A percentile compares a stretch with the other conserved stretches of the same genome.
Conservation (phyloP, 2,888 invertebrate species). For the Heliconius ismenius region DNA sequence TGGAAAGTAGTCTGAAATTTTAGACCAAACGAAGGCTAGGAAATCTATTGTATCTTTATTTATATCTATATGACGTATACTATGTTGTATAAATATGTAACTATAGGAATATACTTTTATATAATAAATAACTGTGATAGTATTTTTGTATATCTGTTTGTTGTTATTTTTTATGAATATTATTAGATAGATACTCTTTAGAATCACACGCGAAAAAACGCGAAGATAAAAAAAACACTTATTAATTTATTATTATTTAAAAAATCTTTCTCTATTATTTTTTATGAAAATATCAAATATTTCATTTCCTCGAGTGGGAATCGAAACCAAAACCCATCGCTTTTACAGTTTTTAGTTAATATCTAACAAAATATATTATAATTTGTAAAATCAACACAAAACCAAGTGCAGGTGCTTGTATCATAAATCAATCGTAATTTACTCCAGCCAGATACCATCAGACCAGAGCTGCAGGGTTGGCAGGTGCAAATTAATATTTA, state of each 20-base stretch:
- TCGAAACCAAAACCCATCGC: too few relatives aligned
- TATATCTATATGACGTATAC: too few relatives aligned
- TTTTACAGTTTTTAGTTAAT: too few relatives aligned
- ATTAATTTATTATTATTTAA: too few relatives aligned
- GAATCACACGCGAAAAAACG: too few relatives aligned
- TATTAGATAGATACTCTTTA: background rate
- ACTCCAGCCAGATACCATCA: slow-evolving; percentile 31
- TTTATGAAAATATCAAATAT: too few relatives aligned
- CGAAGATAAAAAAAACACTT: too few relatives aligned
- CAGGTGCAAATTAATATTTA: slow-evolving; percentile 36
- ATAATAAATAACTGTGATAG: background rate
- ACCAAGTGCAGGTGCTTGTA: slow-evolving; percentile 17
- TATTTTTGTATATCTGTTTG: background rate
- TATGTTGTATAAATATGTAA: background rate
- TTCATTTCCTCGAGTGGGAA: too few relatives aligned
- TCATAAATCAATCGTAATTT: slow-evolving; percentile 32
- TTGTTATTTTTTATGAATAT: background rate
- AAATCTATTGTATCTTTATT: background rate
- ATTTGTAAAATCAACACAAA: slow-evolving; percentile 24
- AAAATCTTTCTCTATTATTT: too few relatives aligned
- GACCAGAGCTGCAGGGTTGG: slow-evolving; percentile 33
- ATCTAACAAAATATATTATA: background rate
- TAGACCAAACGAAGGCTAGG: background rate
- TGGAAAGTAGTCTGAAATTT: slow-evolving; percentile 13
- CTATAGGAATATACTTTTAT: background rate